Evolutionary conservation across 2,888 invertebrate genomes (phyloP).

Genomic region (Drosophila neotestacea): DNA sequence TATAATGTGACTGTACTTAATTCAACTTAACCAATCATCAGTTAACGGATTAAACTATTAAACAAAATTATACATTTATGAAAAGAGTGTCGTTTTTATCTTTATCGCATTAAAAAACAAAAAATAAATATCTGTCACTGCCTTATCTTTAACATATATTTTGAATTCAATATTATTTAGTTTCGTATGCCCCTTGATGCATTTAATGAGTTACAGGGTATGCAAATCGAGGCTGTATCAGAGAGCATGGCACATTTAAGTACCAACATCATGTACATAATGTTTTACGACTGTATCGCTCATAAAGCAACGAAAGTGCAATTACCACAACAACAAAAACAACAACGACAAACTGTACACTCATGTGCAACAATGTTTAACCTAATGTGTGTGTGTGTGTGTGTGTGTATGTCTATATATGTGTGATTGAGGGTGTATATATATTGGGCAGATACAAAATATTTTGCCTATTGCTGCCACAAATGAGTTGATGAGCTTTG

Average conservation of each 20-base stretch:
- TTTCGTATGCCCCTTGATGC: constrained; percentile 1
- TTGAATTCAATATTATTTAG: not conserved
- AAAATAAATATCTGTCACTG: no score
- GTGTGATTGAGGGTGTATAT: constrained; percentile 13
- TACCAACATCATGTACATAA: constrained; percentile 72
- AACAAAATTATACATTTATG: no score
- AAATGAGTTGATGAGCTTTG: constrained; percentile 2
- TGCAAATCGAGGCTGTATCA: constrained; percentile 47
- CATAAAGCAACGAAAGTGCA: constrained; percentile 75
- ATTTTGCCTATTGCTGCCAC: constrained; percentile 53
- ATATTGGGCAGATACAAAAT: constrained; percentile 56
- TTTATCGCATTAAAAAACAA: no score
- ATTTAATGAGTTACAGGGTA: constrained; percentile 18
- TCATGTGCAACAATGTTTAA: constrained; percentile 66
- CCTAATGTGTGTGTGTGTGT: constrained; percentile 22
- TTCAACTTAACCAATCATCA: no score
- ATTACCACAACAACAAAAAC: constrained; percentile 61
- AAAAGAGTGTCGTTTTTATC: no score
- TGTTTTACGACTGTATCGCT: constrained; percentile 69
- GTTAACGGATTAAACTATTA: no score
- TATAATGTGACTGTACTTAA: no score
- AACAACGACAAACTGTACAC: constrained; percentile 34
- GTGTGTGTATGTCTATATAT: constrained; percentile 7
- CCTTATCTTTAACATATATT: no score
- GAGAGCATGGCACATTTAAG: constrained; percentile 60